Base-by-base conservation (phyloP, 2,113 vertebrate species). In the Podarcis raffonei region DNA sequence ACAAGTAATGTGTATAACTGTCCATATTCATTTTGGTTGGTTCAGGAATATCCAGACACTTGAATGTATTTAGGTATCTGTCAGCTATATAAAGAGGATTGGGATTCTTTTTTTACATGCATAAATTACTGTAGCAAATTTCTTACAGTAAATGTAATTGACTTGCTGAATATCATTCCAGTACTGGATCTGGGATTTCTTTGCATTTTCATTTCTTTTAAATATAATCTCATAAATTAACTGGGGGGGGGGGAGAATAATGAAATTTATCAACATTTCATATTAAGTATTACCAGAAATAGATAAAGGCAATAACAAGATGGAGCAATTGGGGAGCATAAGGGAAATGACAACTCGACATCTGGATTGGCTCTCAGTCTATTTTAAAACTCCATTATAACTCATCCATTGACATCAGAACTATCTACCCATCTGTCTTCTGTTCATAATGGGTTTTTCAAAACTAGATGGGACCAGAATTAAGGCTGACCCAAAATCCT, bases 261-360 rank as follows among this genome's bases (percentile, higher is more conserved):
- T 48, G 35, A 35, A 76, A 20, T 35, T 62, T n/a, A 66, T 83
- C 81, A 76, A 88, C 30, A 76, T 83, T 78, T 83, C 87, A 88
- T 16, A 75, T 75, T 59, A 75, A 76, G 68, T 75, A 65, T 82
- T 88, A 83, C 71, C 71, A 76, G 71, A 68, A 88, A 76, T 76
- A 83, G 81, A 88, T 83, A 66, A 88, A 88, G 65, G 79, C 53
- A 88, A 65, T 88, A 75, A 42, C 57, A n/a, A 82, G 35, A 76
- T 30, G 2, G 30, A 88, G 76, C 81, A 76, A 83, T 65, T 83
- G 80, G 81, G 48, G 42, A 35, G 57, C 71, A 77, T 66, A 83
- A 76, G 81, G 81, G 27, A 76, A 77, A 83, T 88, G 87, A 77
- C 80, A 83, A 53, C 71, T 76, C 65, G 71, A 77, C 87, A 88